Base-by-base conservation (phyloP, 1,140 invertebrate species). In the Zaprionus vittiger region DNA sequence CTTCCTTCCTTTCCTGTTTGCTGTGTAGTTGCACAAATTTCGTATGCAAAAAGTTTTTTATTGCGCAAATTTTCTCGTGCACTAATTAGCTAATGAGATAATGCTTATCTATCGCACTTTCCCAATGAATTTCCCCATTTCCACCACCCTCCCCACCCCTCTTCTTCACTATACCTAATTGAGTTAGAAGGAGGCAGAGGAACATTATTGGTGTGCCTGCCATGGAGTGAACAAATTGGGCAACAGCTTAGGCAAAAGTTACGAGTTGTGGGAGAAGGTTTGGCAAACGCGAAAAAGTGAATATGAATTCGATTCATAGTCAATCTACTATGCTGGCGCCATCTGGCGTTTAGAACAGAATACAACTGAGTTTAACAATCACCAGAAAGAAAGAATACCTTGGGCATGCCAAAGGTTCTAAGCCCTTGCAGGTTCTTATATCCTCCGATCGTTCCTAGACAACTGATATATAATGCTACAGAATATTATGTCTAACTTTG, bases 31-130 rank as follows among this genome's bases (percentile, higher is more conserved):
- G 47, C 37, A 47, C 4, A 49, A 62, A 73, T 66, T 61, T 68
- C 59, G 56, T 77, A 77, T 73, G 62, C 63, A 24, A 56, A 84
- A 89, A 89, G 73, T 90, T 89, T 87, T 89, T 89, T 89, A 90
- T 89, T 90, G 85, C 85, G 24, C 55, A 82, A 89, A 89, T 85
- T 89, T 85, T 85, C 69, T 81, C 63, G 73, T 80, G 71, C 84
- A 79, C 84, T 89, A 89, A 89, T 89, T 89, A 89, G 84, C 84
- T 89, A 89, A 89, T 90, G 84, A 89, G 85, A 89, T 89, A 89
- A 89, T 84, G 85, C 84, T 89, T 87, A 87, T 87, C 84, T 79
- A 81, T 83, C 26, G 78, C 74, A 66, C 56, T 69, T 77, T 74
- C n/a, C 66, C 65, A 77, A 77, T 73, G 59, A 44, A 73, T 68